Percentiles rank a stretch among this genome's conserved stretches.
phyloP scores from a whole-genome alignment of 2,797 vertebrate species.

The Knipowitschia caucasica region DNA sequence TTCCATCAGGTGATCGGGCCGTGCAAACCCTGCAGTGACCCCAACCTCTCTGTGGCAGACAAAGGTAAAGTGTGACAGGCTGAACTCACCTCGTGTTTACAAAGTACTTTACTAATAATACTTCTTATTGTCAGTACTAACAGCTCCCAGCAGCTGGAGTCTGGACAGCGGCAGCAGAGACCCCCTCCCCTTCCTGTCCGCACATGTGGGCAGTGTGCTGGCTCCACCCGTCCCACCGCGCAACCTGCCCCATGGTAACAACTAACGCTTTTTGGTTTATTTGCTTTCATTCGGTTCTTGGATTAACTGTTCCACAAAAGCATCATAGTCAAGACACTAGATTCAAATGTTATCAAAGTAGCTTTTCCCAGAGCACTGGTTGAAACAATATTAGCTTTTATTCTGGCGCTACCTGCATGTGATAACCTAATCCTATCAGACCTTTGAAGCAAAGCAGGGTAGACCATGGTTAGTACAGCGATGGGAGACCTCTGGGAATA shows the following conservation, averaged over 20 bases:
- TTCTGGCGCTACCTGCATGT: no score
- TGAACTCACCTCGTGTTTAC: not conserved
- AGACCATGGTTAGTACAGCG: no score
- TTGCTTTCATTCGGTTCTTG: not conserved
- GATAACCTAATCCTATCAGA: no score
- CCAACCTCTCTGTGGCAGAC: constrained; percentile 94
- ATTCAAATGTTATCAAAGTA: no score
- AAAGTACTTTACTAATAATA: not conserved
- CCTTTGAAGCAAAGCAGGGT: no score
- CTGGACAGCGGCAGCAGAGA: constrained; percentile 91
- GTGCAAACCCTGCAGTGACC: constrained; percentile 96
- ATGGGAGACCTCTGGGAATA: no score
- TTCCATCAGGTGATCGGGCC: constrained; percentile 92
- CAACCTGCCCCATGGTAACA: constrained; percentile 62
- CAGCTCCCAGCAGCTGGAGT: constrained; percentile 95
- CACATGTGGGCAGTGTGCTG: constrained; percentile 82
- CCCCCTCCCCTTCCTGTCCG: constrained; percentile 82
- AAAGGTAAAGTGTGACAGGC: constrained; percentile 78
- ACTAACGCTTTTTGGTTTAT: not conserved
- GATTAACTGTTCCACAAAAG: not conserved
- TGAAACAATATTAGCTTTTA: no score
- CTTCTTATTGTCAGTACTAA: constrained; percentile 78
- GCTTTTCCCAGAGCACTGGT: no score
- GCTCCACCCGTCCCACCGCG: constrained; percentile 86
- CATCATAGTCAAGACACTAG: no score